Base-by-base conservation (phyloP, 2,113 vertebrate genomes). In the Leptobrachium ailaonicum region DNA sequence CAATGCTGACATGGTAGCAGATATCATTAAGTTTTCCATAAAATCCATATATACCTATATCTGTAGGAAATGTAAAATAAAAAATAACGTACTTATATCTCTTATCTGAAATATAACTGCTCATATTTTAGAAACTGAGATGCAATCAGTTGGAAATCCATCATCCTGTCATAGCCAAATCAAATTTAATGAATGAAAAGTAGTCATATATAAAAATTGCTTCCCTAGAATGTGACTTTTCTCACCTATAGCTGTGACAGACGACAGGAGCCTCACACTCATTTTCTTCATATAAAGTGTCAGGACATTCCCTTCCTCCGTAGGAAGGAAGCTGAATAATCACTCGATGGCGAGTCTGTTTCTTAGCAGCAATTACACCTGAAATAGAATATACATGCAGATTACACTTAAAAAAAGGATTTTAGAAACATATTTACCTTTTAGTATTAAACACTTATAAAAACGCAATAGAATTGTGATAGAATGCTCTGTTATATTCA, bases 211-310 rank as follows among this genome's bases (percentile, higher is more conserved):
- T 12, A 54, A 66, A 66, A 7, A 11, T n/a, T 54, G 32, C 44
- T 6, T 45, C 41, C 43, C 62, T 1, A 7, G 41, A 54, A 40
- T 4, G 41, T 72, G 63, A 54, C 4, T 66, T 14, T 56, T 80
- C 9, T 85, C 91, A 99, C 98, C 98, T 98, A 95, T 94, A 97
- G 50, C 88, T 96, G 0, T 93, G 91, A 83, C 98, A 99, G 71
- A 87, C 58, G 0, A 85, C 87, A 45, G 94, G 88, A 12, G 85
- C 72, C 76, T 95, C 94, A 1, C 98, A 99, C 40, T 95, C 93
- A 82, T 86, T 95, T 83, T 99, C 96, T 83, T 99, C 97, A 69
- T 95, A 94, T 53, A 98, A 92, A 2, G 92, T 86, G 4, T 97
- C 95, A 0, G 94, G 92, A 86, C 98, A 99, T n/a, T 99, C 97